Evolutionary conservation across 2,113 vertebrate species (phyloP), one percentile per base, ranked within the genome.

Genomic region (Progne subis): DNA sequence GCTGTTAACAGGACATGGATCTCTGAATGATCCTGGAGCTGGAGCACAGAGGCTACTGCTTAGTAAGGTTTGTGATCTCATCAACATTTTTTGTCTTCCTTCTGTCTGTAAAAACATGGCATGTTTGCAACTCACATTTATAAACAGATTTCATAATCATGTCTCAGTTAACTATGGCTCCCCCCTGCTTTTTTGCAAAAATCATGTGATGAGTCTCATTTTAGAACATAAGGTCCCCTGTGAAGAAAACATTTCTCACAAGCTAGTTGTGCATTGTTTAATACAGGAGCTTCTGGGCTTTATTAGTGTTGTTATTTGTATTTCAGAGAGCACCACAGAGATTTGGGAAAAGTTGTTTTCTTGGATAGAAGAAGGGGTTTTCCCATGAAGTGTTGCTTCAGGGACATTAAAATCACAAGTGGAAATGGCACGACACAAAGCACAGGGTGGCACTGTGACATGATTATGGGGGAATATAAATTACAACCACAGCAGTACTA

Each of bases 241-340:
- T 59, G 56, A 80, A 60, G 44, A 68, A 67, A 74, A 19, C 6
- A 7, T 75, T 82, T 81, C 75, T 95, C 56, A 86, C 44, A 50
- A 70, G 32, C 34, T 41, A 13, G 34, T 59, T 91, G 29, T 65
- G 12, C 43, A 74, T 53, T 74, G 55, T 52, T 74, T 52, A 56
- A 3, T 32, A 44, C 25, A 82, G 79, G 86, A 82, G 47, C 41
- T 72, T 80, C 47, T 88, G 59, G 34, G 59, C 18, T 29, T 77
- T 90, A 74, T 92, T 88, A 96, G 55, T 43, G 20, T 31, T 72
- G 57, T 76, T 94, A 88, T 90, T 88, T 83, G 39, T 83, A 80
- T 86, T 94, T 90, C 47, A 71, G 75, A 83, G 23, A 81, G 59
- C 56, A 55, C 67, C 59, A 44, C 21, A 52, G 95, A 90, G 87